phyloP scores from a whole-genome alignment of 2,888 invertebrate species.

The Frankliniella fusca region DNA sequence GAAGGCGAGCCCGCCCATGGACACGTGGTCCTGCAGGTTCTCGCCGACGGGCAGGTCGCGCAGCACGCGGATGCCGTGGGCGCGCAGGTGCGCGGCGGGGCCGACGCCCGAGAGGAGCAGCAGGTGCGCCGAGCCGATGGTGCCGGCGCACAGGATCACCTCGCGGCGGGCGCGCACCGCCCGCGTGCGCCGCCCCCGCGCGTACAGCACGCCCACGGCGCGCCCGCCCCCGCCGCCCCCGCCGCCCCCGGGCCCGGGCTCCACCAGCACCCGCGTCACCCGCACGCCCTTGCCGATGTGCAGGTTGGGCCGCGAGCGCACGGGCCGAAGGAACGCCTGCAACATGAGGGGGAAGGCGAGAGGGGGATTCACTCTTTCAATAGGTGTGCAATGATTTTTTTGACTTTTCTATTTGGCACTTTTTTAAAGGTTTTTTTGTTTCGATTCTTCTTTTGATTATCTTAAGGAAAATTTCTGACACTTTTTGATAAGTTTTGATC shows the following conservation, averaged over 20 bases:
- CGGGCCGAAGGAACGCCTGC: conserved; percentile 57
- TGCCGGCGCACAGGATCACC: conserved; percentile 79
- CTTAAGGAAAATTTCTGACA: no score
- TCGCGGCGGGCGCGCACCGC: conserved; percentile 65
- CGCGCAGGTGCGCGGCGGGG: conserved; percentile 45
- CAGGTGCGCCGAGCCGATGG: conserved; percentile 84
- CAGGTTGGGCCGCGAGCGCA: conserved; percentile 60
- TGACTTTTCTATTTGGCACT: no score
- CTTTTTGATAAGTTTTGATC: no score
- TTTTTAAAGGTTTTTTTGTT: no score
- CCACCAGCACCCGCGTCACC: conserved; percentile 62
- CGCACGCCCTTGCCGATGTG: conserved; percentile 58
- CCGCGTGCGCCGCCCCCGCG: conserved; percentile 50
- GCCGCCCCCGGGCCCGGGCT: neutral
- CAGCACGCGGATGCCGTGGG: conserved; percentile 47
- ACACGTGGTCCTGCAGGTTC: conserved; percentile 49
- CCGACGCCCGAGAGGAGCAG: conserved; percentile 77
- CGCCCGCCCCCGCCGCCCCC: conserved; percentile 53
- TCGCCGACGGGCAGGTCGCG: conserved; percentile 48
- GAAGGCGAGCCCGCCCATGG: conserved; percentile 46
- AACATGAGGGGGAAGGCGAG: neutral
- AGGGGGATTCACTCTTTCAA: no score
- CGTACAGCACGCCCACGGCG: conserved; percentile 66
- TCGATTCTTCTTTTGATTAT: no score
- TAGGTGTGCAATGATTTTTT: no score